Evolutionary conservation across 2,888 invertebrate species (phyloP).

Genomic region (Diogma glabrata): DNA sequence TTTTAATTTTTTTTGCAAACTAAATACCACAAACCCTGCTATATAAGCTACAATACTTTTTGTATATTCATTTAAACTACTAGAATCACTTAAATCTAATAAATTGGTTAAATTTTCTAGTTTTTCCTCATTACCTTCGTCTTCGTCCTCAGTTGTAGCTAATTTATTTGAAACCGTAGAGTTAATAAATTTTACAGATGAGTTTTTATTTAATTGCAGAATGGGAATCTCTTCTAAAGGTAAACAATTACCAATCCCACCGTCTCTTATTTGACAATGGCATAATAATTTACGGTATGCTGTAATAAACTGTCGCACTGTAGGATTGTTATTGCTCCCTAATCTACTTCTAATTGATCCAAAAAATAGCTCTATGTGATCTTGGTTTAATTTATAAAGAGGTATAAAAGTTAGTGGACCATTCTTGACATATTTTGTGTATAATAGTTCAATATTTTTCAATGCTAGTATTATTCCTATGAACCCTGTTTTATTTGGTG

Average conservation of each 20-base stretch:
- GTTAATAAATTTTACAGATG: background rate
- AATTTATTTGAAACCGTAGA: conserved; percentile 5
- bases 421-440: conserved; percentile 3
- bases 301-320: background rate
- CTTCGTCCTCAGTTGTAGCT: no score
- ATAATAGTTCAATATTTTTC: conserved; percentile 11
- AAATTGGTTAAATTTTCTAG: background rate
- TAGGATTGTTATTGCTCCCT: conserved; percentile 18
- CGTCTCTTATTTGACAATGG: conserved; percentile 12
- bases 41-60: background rate
- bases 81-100: background rate
- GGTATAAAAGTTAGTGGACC: conserved; percentile 16
- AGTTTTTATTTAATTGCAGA: background rate
- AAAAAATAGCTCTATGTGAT: conserved; percentile 22
- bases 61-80: background rate
- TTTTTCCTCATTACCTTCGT: background rate
- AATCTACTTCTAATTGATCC: conserved; percentile 15
- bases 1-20: background rate
- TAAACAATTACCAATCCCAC: conserved; percentile 8
- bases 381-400: conserved; percentile 20
- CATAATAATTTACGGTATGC: conserved; percentile 15
- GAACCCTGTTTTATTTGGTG: conserved; percentile 15
- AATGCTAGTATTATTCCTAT: conserved; percentile 14
- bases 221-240: background rate
- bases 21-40: background rate